Conservation (phyloP, 2,888 invertebrate species). For the Drosophila cognata region DNA sequence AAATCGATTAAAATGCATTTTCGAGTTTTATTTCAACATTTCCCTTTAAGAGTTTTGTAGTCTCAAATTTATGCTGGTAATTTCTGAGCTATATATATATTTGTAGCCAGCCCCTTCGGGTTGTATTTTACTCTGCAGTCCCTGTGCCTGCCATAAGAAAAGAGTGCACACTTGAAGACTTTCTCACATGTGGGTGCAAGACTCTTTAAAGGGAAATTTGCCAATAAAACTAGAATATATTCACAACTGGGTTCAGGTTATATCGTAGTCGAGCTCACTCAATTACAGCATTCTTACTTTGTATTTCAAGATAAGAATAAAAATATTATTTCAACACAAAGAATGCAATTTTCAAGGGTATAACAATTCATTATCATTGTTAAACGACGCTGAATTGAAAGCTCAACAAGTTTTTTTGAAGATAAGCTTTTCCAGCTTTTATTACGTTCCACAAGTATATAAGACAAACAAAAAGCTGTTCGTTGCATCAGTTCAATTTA, state of each 20-base stretch:
- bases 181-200: too few species aligned
- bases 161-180: too few species aligned
- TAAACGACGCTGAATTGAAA: slow-evolving; percentile 2
- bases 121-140: too few species aligned
- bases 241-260: too few species aligned
- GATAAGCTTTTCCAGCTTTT: not conserved
- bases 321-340: not conserved
- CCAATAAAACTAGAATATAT: too few species aligned
- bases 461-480: not conserved
- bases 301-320: too few species aligned
- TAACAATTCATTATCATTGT: slow-evolving; percentile 25
- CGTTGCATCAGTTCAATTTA: slow-evolving; percentile 1
- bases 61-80: not conserved
- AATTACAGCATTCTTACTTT: too few species aligned
- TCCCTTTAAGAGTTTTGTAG: not conserved
- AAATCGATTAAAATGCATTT: not conserved
- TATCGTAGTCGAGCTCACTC: too few species aligned
- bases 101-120: too few species aligned
- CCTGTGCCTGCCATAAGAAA: too few species aligned
- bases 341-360: not conserved
- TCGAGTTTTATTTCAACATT: not conserved
- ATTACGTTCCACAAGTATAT: slow-evolving; percentile 2
- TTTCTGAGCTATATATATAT: too few species aligned
- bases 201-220: too few species aligned
- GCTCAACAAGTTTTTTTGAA: slow-evolving; percentile 8